Base-by-base conservation (phyloP, 1,140 invertebrate species). In the Tetramorium alpestre region DNA sequence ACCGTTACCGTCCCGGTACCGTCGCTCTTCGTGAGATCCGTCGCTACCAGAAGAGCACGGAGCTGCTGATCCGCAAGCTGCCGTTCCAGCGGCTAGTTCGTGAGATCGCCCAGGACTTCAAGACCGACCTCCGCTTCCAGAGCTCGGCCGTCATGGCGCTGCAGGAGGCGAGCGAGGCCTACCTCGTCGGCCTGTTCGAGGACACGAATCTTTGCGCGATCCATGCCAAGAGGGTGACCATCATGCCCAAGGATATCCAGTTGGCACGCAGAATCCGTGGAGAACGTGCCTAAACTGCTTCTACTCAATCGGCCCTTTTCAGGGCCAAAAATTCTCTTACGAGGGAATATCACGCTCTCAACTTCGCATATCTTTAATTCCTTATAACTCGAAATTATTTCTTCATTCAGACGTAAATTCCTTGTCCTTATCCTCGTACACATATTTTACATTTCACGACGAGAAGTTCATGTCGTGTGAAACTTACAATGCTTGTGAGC, bases 1-100 rank as follows among this genome's bases (percentile, higher is more conserved):
- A 97, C 96, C 90, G 90, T 41, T 91, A 91, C 8, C 64, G 90
- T n/a, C 90, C 90, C 0, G 90, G 90, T 47, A 91, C 89, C 2
- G 90, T 91, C 0, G 90, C 90, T 33, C 90, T 91, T 49, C 87
- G 90, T 62, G 90, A 91, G 70, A 91, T 91, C 13, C 89, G 90
- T 47, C 88, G 90, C 80, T 91, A 91, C 13, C 90, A 91, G 7
- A 91, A 91, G 28, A 91, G 90, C 38, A 91, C 89, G 0, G 90
- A 91, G 8, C 54, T 91, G 10, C 1, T 91, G 22, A 91, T 91
- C 11, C 75, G 90, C 10, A 91, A 91, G 25, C 44, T 91, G 0
- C 89, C 90, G 2, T 91, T 91, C 80, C 90, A 91, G 54, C 89
- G 90, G 10, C 81, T 91, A 3, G 90, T 91, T 16, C 90, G 90